Conservation (phyloP, 2,797 vertebrate genomes). For the Epinephelus awoara region DNA sequence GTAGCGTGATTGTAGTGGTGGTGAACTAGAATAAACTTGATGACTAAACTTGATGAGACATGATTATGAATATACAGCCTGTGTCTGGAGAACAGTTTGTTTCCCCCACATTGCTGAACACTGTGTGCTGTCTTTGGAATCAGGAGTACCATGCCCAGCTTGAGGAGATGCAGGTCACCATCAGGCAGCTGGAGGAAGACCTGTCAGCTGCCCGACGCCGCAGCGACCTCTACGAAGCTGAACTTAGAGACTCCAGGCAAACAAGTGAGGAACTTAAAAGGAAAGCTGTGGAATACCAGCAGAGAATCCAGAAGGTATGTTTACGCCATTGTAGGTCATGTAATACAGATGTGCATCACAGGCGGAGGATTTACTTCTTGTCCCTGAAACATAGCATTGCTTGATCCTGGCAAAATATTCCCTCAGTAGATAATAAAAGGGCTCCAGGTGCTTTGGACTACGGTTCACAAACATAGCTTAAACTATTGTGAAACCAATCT, state of each 20-base stretch:
- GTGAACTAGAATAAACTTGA: not conserved
- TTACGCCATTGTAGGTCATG: not conserved
- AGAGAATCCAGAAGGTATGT: slow-evolving; percentile 94
- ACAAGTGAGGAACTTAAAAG: slow-evolving; percentile 97
- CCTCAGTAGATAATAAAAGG: not conserved
- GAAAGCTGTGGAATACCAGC: slow-evolving; percentile 96
- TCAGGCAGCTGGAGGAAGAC: slow-evolving; percentile 98
- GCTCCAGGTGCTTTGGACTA: not conserved
- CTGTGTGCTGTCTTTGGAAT: slow-evolving; percentile 4
- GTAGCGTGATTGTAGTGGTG: not conserved
- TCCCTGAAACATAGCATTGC: not conserved
- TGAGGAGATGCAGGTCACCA: slow-evolving; percentile 97
- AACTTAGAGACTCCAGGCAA: slow-evolving; percentile 94
- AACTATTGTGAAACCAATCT: not conserved
- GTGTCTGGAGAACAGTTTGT: not conserved
- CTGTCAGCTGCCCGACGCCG: slow-evolving; percentile 96
- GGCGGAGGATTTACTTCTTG: not conserved
- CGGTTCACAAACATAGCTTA: not conserved
- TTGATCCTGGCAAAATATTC: not conserved
- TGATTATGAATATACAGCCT: not conserved
- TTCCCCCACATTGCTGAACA: not conserved
- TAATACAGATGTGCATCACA: not conserved
- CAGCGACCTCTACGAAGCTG: slow-evolving; percentile 96
- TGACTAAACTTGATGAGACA: not conserved
- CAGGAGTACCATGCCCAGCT: slow-evolving; percentile 99